Evolutionary conservation across 1,140 invertebrate species (phyloP), one percentile per base, ranked within the genome.

Genomic region (Drosophila virilis): DNA sequence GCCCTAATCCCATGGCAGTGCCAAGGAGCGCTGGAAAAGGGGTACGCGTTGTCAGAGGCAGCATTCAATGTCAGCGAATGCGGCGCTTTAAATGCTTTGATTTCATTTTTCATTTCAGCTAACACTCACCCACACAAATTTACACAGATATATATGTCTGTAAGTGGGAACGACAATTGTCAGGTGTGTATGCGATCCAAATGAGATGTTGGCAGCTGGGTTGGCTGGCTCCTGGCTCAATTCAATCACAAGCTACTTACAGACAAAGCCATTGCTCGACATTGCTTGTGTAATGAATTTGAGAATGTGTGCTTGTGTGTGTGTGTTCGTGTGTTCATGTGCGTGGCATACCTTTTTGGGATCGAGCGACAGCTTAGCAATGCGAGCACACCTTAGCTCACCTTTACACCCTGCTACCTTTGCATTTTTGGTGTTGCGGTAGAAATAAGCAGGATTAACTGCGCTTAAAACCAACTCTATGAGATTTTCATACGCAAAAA

Each of bases 211-310:
- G 59, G 33, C 51, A 55, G 48, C 70, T 73, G 75, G 55, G 59
- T 66, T 69, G 60, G 51, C 57, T 60, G 40, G 45, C 73, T 66
- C 69, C 67, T 64, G 77, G 84, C 85, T 83, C 83, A 88, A 88
- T 88, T 88, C 84, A 88, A 88, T 89, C 84, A 84, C 83, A 77
- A 88, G 83, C 83, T 88, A 88, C 80, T 89, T 88, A 88, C 79
- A 86, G 73, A 83, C 84, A 89, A 82, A 82, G 78, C 78, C 67
- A 79, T 88, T 82, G 76, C 77, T 86, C 66, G 73, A 71, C 75
- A 61, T 74, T 80, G 81, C 69, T 74, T 60, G 45, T 64, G 77
- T 85, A 85, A 85, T 85, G 81, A 85, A 80, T 85, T 80, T 80
- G 51, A 35, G 50, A 46, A 48, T 52, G 50, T 45, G 52, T 55